Evolutionary conservation across 1,140 invertebrate genomes (phyloP).

Genomic region (Wiebesia pumilae): DNA sequence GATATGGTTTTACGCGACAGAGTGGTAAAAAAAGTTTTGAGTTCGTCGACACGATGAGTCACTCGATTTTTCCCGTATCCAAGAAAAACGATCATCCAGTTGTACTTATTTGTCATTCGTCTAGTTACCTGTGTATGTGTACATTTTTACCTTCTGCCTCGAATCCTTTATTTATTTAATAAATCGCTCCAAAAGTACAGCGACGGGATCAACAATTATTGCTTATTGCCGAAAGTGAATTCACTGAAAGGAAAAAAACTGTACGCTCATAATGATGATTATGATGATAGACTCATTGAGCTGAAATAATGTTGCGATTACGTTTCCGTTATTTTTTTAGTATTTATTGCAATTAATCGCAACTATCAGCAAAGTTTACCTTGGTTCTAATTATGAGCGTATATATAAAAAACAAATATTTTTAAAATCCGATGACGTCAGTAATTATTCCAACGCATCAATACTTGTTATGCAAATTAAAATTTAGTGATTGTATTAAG

Average conservation of each 20-base stretch:
- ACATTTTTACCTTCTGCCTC: not conserved
- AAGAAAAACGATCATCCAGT: constrained; percentile 18
- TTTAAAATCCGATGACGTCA: not conserved
- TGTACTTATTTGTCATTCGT: constrained; percentile 36
- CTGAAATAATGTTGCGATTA: not conserved
- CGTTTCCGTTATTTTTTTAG: not conserved
- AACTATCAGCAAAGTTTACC: not conserved
- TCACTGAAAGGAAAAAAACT: not conserved
- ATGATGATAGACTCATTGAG: not conserved
- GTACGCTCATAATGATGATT: not conserved
- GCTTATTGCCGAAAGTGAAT: not conserved
- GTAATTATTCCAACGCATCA: not conserved
- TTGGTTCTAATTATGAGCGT: constrained; percentile 4
- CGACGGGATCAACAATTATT: not conserved
- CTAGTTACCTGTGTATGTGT: constrained; percentile 14
- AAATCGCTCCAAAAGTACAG: constrained; percentile 9
- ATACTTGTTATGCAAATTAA: constrained; percentile 20
- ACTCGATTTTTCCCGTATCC: constrained; percentile 16
- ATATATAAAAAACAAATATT: not conserved
- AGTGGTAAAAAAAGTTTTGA: not conserved
- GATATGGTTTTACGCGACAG: constrained; percentile 4
- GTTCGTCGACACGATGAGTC: not conserved
- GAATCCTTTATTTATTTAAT: not conserved
- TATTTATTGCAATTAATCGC: constrained; percentile 20
- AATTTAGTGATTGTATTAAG: not conserved